Base-by-base conservation (phyloP, 1,140 invertebrate species). In the Triops longicaudatus region DNA sequence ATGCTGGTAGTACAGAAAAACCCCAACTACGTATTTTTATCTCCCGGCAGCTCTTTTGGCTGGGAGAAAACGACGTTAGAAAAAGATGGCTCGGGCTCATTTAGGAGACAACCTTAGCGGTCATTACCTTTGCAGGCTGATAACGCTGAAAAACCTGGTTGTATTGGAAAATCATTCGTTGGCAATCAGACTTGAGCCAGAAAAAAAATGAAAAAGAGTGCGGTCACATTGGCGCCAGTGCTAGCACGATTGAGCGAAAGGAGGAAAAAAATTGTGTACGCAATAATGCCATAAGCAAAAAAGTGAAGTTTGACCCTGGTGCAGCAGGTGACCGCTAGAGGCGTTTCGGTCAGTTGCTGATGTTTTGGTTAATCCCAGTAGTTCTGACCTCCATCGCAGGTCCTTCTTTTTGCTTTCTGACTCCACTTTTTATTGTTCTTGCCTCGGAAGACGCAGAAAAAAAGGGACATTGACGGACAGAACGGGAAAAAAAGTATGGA, bases 301-400 rank as follows among this genome's bases (percentile, higher is more conserved):
- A 37, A 37, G 31, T 37, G 22, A 9, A 22, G 14, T 14, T 63
- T 63, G 50, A 63, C 50, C 50, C 50, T 63, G 17, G 50, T 63
- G 14, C 10, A n/a, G 50, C 50, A 63, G 50, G 50, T 63, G 50
- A 63, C 50, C 50, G 50, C 50, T 63, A 63, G 50, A 22, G 50
- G 50, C 50, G 50, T 63, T 63, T 63, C 22, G 50, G 50, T 63
- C 50, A 63, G 22, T 63, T 37, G 10, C 50, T 63, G 17, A 63
- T 63, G 50, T 63, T 63, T 63, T 22, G 50, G 50, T 63, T 63
- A 63, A 63, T 63, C 50, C 50, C 50, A 63, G 50, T 63, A 63
- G 50, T 22, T 63, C 50, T 63, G 50, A 63, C 50, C 50, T 63
- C 50, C 50, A 63, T 63, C 50, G 50, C 50, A 10, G 50, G 50